Conservation (phyloP, 2,113 vertebrate genomes). For the Onychostoma macrolepis region DNA sequence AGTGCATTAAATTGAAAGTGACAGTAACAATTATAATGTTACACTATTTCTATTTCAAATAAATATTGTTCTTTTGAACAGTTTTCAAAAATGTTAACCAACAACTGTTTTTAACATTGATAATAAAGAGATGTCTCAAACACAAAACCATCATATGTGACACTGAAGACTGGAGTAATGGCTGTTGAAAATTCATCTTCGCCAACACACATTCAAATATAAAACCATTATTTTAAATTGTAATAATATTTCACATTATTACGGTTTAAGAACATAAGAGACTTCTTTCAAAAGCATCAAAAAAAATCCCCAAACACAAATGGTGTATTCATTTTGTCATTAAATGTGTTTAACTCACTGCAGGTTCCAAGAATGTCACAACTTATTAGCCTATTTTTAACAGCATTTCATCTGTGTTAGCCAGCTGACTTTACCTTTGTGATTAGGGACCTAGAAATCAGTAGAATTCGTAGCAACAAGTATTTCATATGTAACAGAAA, state of each 20-base stretch:
- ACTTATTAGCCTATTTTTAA: not conserved
- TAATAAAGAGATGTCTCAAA: not conserved
- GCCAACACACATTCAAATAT: not conserved
- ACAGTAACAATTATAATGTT: not conserved
- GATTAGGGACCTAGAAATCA: not conserved
- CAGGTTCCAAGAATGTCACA: not conserved
- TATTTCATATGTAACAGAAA: not conserved
- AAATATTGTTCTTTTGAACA: no score
- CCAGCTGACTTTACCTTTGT: not conserved
- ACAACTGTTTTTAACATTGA: not conserved
- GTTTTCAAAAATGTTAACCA: not conserved
- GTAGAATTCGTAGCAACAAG: not conserved
- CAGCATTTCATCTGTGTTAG: not conserved
- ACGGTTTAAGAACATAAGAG: not conserved
- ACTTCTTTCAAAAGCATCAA: not conserved
- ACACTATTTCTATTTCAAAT: not conserved
- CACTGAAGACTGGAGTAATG: not conserved
- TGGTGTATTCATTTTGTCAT: not conserved
- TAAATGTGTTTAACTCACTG: not conserved
- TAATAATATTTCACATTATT: not conserved
- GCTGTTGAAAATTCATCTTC: not conserved
- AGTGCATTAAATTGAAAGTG: not conserved
- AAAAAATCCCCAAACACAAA: not conserved
- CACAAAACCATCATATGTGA: not conserved
- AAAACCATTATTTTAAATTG: not conserved